Conservation (phyloP, 2,888 invertebrate genomes). For the Tanytarsus gracilentus region DNA sequence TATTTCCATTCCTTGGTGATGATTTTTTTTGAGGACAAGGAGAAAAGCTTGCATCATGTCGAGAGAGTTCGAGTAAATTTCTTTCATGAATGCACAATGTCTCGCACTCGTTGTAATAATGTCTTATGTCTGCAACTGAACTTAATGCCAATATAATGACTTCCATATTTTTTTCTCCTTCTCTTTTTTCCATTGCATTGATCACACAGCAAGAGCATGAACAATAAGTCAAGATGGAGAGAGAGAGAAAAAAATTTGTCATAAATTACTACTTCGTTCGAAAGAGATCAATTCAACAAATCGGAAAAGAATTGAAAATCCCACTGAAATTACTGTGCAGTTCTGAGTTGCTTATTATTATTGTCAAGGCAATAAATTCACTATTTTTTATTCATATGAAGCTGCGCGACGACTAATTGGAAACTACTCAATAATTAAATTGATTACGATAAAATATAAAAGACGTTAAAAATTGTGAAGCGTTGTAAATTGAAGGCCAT, state of each 20-base stretch:
- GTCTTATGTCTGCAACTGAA: background rate
- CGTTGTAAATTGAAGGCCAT: no score
- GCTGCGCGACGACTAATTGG: no score
- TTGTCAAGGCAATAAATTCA: background rate
- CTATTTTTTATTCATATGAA: no score
- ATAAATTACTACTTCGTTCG: background rate
- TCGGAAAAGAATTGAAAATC: background rate
- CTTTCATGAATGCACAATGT: constrained; percentile 9
- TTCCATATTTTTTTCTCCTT: background rate
- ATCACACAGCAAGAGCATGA: background rate
- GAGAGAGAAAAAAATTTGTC: constrained; percentile 14
- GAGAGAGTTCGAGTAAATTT: background rate
- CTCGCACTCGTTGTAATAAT: background rate
- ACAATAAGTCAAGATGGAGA: constrained; percentile 13
- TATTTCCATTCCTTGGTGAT: no score
- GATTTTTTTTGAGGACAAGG: constrained; percentile 1
- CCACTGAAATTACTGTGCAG: background rate
- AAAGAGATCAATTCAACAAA: no score
- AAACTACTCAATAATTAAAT: no score
- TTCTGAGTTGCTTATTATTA: no score
- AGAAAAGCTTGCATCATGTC: background rate
- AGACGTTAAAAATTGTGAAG: no score
- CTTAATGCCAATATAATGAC: constrained; percentile 9
- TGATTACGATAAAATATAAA: no score
- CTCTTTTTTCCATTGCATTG: background rate